A percentile compares a stretch with the other conserved stretches of the same genome.
Conservation (phyloP, 2,797 vertebrate genomes). For the Acridotheres tristis region DNA sequence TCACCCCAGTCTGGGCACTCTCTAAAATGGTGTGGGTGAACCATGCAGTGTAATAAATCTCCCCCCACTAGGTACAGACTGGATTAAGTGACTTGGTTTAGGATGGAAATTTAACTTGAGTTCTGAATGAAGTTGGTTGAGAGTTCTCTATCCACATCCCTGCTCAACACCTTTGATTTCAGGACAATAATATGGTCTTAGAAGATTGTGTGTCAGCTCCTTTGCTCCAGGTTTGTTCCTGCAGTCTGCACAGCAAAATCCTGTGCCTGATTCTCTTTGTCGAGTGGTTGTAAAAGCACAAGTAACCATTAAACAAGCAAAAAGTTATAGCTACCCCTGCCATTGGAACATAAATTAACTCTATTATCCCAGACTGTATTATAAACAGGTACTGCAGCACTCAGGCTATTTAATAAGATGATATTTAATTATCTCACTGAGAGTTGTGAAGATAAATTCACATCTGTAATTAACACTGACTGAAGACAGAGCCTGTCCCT, state of each 20-base stretch:
- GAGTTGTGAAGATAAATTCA: background rate
- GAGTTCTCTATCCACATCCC: background rate
- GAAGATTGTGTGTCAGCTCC: background rate
- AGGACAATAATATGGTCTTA: background rate
- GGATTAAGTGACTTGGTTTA: background rate
- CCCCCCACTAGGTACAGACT: background rate
- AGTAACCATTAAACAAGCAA: background rate
- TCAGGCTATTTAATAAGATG: background rate
- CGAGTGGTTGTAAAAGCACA: background rate
- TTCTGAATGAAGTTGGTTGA: background rate
- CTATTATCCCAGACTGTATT: background rate
- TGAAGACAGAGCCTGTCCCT: background rate
- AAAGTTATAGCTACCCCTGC: background rate
- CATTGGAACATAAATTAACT: background rate
- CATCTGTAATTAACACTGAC: background rate
- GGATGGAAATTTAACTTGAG: background rate
- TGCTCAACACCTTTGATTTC: background rate
- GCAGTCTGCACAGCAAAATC: background rate
- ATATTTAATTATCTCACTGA: conserved; percentile 15
- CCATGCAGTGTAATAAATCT: background rate
- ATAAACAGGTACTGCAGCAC: background rate
- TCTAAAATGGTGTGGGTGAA: background rate
- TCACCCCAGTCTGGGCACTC: background rate
- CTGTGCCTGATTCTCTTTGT: background rate
- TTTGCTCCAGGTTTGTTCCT: background rate